Evolutionary conservation across 2,113 vertebrate species (phyloP).

Genomic region (Xenopus borealis): DNA sequence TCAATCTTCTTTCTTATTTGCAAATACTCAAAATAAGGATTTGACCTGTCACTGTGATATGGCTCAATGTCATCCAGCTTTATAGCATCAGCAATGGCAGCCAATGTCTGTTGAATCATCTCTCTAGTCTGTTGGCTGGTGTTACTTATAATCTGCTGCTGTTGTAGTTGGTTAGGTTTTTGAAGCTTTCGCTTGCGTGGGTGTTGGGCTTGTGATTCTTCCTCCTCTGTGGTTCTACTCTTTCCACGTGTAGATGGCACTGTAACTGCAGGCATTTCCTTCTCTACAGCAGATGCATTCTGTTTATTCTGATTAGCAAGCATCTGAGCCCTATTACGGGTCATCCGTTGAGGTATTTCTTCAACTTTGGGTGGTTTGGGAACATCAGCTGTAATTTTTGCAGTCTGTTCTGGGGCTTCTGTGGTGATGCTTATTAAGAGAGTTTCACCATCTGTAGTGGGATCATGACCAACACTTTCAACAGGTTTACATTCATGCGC

Average conservation of each 20-base stretch:
- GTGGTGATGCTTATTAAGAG: constrained; percentile 55
- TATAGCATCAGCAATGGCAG: constrained; percentile 94
- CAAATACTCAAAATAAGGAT: constrained; percentile 97
- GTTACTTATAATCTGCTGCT: constrained; percentile 87
- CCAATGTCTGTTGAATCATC: constrained; percentile 96
- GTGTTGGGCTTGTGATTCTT: constrained; percentile 90
- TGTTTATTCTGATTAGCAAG: constrained; percentile 88
- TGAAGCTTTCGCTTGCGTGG: constrained; percentile 91
- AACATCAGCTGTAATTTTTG: constrained; percentile 69
- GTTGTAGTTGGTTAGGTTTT: constrained; percentile 81
- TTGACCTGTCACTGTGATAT: constrained; percentile 94
- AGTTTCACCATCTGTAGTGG: constrained; percentile 52
- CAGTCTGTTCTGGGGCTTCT: constrained; percentile 68
- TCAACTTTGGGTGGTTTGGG: constrained; percentile 83
- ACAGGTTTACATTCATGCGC: neutral
- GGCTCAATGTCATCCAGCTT: constrained; percentile 96
- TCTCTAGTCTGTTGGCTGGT: constrained; percentile 93
- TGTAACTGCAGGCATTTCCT: constrained; percentile 70
- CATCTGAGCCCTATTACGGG: constrained; percentile 91
- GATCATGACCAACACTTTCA: constrained; percentile 42
- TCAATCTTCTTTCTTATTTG: constrained; percentile 98
- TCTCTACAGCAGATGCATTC: constrained; percentile 71
- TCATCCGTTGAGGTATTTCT: constrained; percentile 91
- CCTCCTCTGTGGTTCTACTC: constrained; percentile 80
- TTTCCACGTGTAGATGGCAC: constrained; percentile 74